Percentiles rank a stretch among this genome's conserved stretches.
phyloP scores from a whole-genome alignment of 2,113 vertebrate genomes.

The Chaetodon trifascialis region DNA sequence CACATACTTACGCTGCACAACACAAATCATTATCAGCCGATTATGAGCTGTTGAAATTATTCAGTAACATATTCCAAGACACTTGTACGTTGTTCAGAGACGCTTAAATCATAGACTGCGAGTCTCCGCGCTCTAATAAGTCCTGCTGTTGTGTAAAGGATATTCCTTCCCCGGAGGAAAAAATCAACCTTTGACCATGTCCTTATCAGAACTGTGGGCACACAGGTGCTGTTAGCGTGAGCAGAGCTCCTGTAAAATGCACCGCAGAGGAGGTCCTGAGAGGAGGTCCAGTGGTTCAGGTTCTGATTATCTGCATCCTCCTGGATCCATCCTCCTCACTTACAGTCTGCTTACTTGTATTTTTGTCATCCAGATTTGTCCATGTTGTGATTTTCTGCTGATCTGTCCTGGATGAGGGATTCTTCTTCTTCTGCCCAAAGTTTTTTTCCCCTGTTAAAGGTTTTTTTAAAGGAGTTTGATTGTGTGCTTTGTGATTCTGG shows the following conservation, averaged over 20 bases:
- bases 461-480: no score
- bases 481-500: no score
- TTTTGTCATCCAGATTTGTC: no score
- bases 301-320: no score
- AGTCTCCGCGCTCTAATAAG: neutral
- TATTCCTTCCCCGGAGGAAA: neutral
- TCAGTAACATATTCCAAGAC: neutral
- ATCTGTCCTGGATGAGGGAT: no score
- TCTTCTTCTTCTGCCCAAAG: no score
- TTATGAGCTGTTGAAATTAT: conserved; percentile 41
- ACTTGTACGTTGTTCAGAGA: neutral
- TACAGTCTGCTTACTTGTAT: no score
- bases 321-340: no score
- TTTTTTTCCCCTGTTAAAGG: no score
- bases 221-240: conserved; percentile 21
- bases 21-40: conserved; percentile 17
- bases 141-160: neutral
- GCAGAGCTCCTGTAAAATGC: conserved; percentile 34
- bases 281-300: no score
- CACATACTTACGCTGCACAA: neutral
- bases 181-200: neutral
- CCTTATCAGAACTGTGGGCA: neutral
- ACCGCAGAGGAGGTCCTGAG: neutral
- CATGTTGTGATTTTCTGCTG: no score
- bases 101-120: conserved; percentile 4